Conservation (phyloP, 2,113 vertebrate genomes). For the Ondatra zibethicus region DNA sequence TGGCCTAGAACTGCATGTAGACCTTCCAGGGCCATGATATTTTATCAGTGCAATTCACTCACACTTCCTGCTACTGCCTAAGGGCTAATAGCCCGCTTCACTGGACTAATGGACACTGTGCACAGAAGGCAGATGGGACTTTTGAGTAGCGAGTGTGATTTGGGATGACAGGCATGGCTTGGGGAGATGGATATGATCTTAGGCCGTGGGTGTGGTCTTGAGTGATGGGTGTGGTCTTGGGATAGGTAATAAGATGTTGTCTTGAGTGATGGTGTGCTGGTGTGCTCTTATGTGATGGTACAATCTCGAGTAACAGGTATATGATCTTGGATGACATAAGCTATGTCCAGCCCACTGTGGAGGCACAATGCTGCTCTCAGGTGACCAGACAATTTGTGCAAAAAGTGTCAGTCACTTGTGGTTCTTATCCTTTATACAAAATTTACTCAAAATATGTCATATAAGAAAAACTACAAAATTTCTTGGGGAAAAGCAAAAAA, state of each 20-base stretch:
- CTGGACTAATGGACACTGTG: background rate
- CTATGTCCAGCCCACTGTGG: rapidly evolving
- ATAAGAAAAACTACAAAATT: background rate
- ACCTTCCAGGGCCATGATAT: background rate
- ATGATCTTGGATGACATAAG: background rate
- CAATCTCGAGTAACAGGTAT: background rate
- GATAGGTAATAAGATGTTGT: background rate
- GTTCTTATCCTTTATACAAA: background rate
- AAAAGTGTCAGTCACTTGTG: background rate
- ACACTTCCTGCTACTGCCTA: background rate
- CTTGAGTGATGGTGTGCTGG: background rate
- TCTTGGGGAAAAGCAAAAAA: background rate
- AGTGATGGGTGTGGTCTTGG: background rate
- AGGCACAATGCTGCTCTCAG: rapidly evolving
- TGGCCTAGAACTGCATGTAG: background rate
- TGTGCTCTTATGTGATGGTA: background rate
- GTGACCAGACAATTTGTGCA: background rate
- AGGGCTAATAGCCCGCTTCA: background rate
- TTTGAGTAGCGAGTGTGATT: background rate
- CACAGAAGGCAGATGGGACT: background rate
- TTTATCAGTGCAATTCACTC: background rate
- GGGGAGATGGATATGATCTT: background rate
- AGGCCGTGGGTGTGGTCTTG: background rate
- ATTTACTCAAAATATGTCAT: background rate
- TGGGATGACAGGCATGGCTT: too few species aligned